Evolutionary conservation across 2,888 invertebrate species (phyloP).

Genomic region (Lycocerus yunnanus): DNA sequence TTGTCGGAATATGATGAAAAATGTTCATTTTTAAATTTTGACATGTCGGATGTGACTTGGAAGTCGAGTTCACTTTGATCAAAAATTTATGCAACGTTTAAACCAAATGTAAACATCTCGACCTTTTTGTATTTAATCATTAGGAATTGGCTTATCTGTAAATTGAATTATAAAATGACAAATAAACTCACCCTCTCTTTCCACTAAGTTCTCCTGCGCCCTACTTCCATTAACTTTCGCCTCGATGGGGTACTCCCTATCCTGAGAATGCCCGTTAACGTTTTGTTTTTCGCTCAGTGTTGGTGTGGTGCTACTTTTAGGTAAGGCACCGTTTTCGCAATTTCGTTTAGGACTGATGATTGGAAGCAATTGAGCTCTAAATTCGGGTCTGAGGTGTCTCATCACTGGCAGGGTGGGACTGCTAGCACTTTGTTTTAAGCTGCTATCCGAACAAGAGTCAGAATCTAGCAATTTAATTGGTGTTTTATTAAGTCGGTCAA

Average conservation of each 20-base stretch:
- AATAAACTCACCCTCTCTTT: conserved; percentile 8
- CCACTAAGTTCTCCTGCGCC: background rate
- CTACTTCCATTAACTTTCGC: conserved; percentile 7
- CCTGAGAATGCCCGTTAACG: conserved; percentile 43
- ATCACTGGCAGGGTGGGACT: conserved; percentile 72
- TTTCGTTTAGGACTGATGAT: conserved; percentile 66
- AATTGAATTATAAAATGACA: background rate
- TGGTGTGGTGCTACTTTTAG: conserved; percentile 52
- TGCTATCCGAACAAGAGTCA: conserved; percentile 44
- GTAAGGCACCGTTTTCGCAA: conserved; percentile 36
- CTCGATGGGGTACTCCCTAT: background rate
- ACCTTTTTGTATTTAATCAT: no score
- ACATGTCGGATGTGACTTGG: background rate
- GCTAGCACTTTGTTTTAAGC: conserved; percentile 52
- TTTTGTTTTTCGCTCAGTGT: conserved; percentile 46
- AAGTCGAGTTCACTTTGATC: background rate
- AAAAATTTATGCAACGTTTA: no score
- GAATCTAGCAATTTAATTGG: conserved; percentile 26
- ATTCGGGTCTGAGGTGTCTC: conserved; percentile 82
- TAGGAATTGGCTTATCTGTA: no score
- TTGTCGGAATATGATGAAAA: background rate
- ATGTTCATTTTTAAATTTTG: conserved; percentile 1
- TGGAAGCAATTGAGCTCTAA: conserved; percentile 80
- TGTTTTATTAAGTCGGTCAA: conserved; percentile 44
- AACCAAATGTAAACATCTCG: no score